These are phyloP conservation scores for Lagorchestes hirsutus DNA, from an alignment of 2,797 vertebrate species.

Conservation along the genomic window DNA sequence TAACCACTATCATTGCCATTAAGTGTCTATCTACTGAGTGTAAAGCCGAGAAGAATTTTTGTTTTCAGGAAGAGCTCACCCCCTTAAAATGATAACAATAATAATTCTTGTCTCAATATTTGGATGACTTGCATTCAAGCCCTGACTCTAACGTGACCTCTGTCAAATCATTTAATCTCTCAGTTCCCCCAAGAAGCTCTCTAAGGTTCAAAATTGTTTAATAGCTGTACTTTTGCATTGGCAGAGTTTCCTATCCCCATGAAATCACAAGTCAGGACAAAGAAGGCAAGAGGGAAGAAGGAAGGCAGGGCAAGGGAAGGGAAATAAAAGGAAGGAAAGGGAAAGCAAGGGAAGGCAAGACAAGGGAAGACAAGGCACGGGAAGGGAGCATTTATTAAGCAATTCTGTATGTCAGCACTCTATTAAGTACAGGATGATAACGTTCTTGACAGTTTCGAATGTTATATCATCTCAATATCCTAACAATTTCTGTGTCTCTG, in stretches of 20 bases:
- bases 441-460: background rate
- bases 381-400: background rate
- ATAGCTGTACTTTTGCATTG: background rate
- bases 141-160: background rate
- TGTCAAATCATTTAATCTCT: background rate
- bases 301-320: background rate
- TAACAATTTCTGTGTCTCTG: background rate
- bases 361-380: background rate
- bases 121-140: background rate
- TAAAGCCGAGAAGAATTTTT: background rate
- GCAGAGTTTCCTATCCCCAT: background rate
- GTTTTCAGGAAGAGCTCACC: slow-evolving; percentile 10
- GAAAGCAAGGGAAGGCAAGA: background rate
- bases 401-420: background rate
- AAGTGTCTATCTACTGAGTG: background rate
- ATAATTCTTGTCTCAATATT: background rate
- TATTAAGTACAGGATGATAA: background rate
- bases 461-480: background rate
- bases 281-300: background rate
- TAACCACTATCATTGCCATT: background rate
- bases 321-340: no score
- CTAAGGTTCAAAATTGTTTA: background rate
- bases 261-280: background rate
- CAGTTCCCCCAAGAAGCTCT: background rate
- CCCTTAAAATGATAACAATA: background rate